Percentiles rank a stretch among this genome's conserved stretches.
phyloP scores from a whole-genome alignment of 1,140 invertebrate genomes.

The Berghia stephanieae region DNA sequence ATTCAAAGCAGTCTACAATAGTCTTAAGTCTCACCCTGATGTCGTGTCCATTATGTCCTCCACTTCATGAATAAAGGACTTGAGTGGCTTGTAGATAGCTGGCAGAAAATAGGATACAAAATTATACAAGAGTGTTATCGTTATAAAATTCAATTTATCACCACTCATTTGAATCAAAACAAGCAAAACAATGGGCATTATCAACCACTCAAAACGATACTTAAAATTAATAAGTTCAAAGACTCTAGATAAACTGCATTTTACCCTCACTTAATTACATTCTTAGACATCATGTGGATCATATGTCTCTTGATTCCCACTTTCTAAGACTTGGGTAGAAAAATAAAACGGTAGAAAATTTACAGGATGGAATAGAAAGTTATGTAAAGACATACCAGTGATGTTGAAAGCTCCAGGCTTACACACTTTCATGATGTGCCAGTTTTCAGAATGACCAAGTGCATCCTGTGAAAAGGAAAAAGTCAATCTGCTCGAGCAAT shows the following conservation, averaged over 20 bases:
- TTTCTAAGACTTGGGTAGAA: too few relatives aligned
- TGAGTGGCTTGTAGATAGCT: slow-evolving; percentile 79
- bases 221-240: neutral
- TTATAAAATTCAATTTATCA: too few relatives aligned
- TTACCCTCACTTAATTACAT: too few relatives aligned
- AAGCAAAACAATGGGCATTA: neutral
- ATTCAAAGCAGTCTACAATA: too few relatives aligned
- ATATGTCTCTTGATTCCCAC: too few relatives aligned
- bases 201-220: neutral
- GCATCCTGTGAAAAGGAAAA: slow-evolving; percentile 22
- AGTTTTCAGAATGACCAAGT: slow-evolving; percentile 26
- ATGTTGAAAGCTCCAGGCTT: slow-evolving; percentile 80
- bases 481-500: neutral
- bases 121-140: too few relatives aligned
- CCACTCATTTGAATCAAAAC: slow-evolving; percentile 3
- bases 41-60: slow-evolving; percentile 75
- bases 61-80: slow-evolving; percentile 81
- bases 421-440: slow-evolving; percentile 70
- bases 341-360: too few relatives aligned
- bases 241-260: too few relatives aligned
- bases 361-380: too few relatives aligned
- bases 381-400: slow-evolving; percentile 70
- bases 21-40: slow-evolving; percentile 72
- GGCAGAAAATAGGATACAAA: slow-evolving; percentile 36
- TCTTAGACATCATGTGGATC: too few relatives aligned